These are phyloP conservation scores for Mobula birostris DNA, from an alignment of 2,113 vertebrate genomes.

Conservation along the genomic window DNA sequence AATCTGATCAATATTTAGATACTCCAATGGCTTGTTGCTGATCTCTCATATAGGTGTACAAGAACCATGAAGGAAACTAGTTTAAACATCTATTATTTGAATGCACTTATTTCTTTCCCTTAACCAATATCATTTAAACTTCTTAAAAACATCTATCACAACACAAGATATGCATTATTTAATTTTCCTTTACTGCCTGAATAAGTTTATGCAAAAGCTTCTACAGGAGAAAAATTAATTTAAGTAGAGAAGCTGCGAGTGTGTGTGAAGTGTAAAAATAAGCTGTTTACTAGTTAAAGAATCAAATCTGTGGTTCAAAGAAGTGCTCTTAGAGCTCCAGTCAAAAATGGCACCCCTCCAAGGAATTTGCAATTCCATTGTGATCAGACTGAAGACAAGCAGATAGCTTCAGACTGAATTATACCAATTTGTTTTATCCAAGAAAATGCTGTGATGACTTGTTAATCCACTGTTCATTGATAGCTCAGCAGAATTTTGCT, in stretches of 20 bases:
- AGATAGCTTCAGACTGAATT: not conserved
- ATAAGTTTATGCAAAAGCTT: not conserved
- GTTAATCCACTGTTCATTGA: not conserved
- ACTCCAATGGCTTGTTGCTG: not conserved
- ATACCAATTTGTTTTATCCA: not conserved
- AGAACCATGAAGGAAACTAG: not conserved
- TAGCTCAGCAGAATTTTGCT: not conserved
- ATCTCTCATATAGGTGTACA: not conserved
- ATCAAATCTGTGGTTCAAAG: not conserved
- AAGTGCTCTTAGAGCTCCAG: not conserved
- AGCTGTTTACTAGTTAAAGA: not conserved
- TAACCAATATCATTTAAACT: not conserved
- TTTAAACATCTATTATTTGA: not conserved
- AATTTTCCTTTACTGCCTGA: not conserved
- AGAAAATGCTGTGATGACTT: not conserved
- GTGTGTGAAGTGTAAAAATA: not conserved
- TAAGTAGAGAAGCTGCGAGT: not conserved
- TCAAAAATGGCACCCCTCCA: not conserved
- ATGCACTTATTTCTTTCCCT: not conserved
- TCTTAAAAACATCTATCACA: not conserved
- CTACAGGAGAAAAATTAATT: not conserved
- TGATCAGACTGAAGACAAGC: not conserved
- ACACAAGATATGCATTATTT: not conserved
- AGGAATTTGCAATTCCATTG: not conserved
- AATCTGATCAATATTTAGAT: constrained; percentile 1